Base-by-base conservation (phyloP, 2,113 vertebrate species). In the Thunnus maccoyii region DNA sequence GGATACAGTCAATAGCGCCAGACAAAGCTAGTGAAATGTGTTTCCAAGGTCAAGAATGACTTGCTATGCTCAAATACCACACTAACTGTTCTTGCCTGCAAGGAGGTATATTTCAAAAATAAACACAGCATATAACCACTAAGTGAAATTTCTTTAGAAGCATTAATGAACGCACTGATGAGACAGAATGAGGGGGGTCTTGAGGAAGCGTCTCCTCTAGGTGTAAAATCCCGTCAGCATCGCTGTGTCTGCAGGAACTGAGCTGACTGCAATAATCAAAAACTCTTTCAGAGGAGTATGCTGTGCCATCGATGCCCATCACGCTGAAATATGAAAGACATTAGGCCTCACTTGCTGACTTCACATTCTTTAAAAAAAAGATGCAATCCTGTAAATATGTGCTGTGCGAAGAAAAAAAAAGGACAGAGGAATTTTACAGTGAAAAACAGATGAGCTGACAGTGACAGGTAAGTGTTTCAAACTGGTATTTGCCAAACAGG, bases 321-420 rank as follows among this genome's bases (percentile, higher is more conserved):
- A 90, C 75, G 70, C 86, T 96, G 93, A 94, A 95, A 95, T 93
- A 94, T 91, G 90, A 91, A 94, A 88, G 84, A 80, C 88, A 86
- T 94, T 91, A 94, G 76, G 65, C 73, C 77, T 20, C n/a, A 83
- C 92, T 61, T 94, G 90, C 93, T 94, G 93, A 93, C 91, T 94
- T 93, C 85, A 87, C 83, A 84, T 68, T 84, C 62, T 64, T 56
- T 48, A 22, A 68, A 44, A 56, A 78, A 61, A 73, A 41, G 66
- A 91, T 83, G 72, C 60, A 73, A 78, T 85, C 80, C 83, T 79
- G 60, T 88, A 75, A 89, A 91, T 88, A 84, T 81, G 84, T 85
- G 76, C 83, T 57, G 63, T 57, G 61, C 36, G 67, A 54, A 62
- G 47, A 46, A 44, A 67, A 74, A 25, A 62, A 27, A 51, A 54